A percentile compares a stretch with the other conserved stretches of the same genome.
phyloP scores from a whole-genome alignment of 2,797 vertebrate genomes.

The Hippocampus kuda region DNA sequence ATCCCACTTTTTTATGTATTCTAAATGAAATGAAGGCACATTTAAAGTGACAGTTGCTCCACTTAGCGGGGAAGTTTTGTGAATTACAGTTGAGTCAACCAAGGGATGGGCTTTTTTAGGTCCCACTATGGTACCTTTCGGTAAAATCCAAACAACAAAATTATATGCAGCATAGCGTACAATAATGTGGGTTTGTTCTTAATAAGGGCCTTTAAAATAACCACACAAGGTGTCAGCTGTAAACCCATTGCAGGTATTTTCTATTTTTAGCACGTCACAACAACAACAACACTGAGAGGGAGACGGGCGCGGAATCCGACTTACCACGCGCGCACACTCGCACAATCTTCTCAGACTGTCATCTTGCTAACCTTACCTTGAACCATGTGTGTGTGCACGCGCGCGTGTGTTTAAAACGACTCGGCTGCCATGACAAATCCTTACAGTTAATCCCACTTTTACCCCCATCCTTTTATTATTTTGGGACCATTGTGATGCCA shows the following conservation, averaged over 20 bases:
- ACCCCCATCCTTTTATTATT: slow-evolving; percentile 11
- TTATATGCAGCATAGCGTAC: neutral
- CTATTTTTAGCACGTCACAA: slow-evolving; percentile 1
- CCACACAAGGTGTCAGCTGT: neutral
- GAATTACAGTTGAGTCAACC: neutral
- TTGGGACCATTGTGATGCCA: slow-evolving; percentile 13
- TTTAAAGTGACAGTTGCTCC: neutral
- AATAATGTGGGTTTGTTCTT: neutral
- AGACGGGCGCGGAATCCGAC: neutral
- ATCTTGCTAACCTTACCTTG: slow-evolving; percentile 37
- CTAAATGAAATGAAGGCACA: neutral
- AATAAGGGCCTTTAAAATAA: neutral
- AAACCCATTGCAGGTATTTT: neutral
- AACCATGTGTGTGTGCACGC: slow-evolving; percentile 23
- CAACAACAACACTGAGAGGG: neutral
- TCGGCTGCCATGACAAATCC: slow-evolving; percentile 25
- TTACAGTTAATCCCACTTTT: slow-evolving; percentile 31
- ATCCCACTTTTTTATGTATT: neutral
- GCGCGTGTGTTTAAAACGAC: slow-evolving; percentile 17
- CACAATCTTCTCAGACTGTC: slow-evolving; percentile 31
- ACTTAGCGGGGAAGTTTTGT: neutral
- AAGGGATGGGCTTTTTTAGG: neutral
- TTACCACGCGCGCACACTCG: neutral
- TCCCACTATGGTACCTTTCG: neutral
- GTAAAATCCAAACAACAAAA: neutral